phyloP scores from a whole-genome alignment of 2,113 vertebrate species.

The Motacilla tschutschensis region DNA sequence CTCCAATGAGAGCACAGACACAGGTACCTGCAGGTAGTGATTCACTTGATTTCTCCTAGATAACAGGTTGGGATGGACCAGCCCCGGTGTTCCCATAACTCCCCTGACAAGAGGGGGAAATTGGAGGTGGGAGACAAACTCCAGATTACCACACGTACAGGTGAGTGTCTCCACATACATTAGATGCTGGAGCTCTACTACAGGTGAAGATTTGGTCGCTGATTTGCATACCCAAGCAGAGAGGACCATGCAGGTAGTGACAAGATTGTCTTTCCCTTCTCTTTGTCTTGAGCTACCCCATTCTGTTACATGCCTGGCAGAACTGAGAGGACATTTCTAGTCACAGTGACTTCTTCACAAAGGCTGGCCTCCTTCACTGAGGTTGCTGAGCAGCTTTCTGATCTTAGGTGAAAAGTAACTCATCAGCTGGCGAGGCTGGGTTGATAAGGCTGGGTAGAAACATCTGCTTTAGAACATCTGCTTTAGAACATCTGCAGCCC shows the following conservation, averaged over 20 bases:
- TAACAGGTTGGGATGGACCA: background rate
- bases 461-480: fast-evolving
- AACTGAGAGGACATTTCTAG: background rate
- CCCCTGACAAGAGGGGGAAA: background rate
- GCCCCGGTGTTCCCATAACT: background rate
- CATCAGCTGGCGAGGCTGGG: background rate
- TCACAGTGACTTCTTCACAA: background rate
- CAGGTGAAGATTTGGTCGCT: background rate
- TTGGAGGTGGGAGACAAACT: background rate
- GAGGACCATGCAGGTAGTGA: background rate
- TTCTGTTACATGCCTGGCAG: background rate
- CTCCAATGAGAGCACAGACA: background rate
- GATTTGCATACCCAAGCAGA: background rate
- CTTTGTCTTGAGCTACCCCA: background rate
- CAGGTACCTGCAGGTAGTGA: background rate
- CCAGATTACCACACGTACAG: background rate
- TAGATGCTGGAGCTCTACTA: background rate
- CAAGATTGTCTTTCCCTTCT: background rate
- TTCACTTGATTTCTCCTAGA: background rate
- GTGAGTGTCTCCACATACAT: background rate
- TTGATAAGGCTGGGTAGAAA: background rate
- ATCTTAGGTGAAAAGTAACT: background rate
- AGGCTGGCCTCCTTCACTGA: background rate
- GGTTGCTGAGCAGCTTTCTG: background rate
- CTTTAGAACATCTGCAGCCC: background rate